Base-by-base conservation (phyloP, 2,113 vertebrate genomes). In the Cyanoramphus novaezelandiae region DNA sequence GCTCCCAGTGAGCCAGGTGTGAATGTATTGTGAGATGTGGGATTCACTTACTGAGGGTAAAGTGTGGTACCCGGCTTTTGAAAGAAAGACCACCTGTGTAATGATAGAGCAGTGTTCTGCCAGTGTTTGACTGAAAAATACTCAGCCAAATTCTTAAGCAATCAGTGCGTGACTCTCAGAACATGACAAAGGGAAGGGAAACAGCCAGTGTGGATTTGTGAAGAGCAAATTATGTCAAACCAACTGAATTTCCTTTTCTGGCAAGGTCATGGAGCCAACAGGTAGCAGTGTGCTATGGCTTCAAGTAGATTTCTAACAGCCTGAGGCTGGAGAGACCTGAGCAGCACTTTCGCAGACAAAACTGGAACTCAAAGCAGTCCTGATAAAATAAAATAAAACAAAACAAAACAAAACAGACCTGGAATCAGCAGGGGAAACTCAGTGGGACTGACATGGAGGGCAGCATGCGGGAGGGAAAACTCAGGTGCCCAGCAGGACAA, bases 361-460 rank as follows among this genome's bases (percentile, higher is more conserved):
- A 64, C 20, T 35, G 57, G 50, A 82, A 75, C 67, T 78, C 55
- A 89, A 59, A 92, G 47, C 39, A 70, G 35, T 14, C n/a, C 47
- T 59, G 43, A 57, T 47, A 65, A 86, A 92, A 94, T 17, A 46
- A 80, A 91, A 53, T 35, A 7, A 79, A 93, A 62, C 37, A 37
- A 37, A 50, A 50, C 14, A 14, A 25, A 49, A 50, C 24, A 15
- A 52, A 52, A 52, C 1, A 3, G 25, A 71, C 64, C 27, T 95
- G 52, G 92, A 92, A 82, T 33, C 62, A 85, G 8, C 37, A 90
- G 53, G 5, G 60, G n/a, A 82, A 69, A 80, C 44, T 82, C 63
- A 35, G 14, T 0, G 1, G 62, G 33, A 57, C 0, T 0, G 23
- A 47, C 1, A 1, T 29, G 47, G 55, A 91, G 35, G 33, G 29